A percentile compares a stretch with the other conserved stretches of the same genome.
Evolutionary conservation across 2,888 invertebrate genomes (phyloP).

Genomic region (Dryocosmus kuriphilus): DNA sequence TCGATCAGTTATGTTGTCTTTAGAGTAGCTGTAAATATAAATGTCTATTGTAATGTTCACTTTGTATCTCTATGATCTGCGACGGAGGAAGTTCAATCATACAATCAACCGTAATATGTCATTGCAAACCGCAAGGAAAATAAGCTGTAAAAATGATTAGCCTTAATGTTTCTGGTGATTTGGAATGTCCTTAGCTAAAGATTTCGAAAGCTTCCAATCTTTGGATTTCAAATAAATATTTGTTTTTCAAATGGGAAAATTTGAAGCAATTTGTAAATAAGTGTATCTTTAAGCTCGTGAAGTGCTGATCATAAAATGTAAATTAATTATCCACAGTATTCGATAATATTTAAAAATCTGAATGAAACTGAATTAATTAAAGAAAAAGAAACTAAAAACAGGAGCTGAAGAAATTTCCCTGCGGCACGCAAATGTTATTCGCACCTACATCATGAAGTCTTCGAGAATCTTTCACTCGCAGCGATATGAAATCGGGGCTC

Average conservation of each 20-base stretch:
- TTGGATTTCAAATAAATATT: neutral
- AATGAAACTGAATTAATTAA: neutral
- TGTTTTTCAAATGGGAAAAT: neutral
- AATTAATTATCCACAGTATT: neutral
- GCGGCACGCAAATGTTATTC: neutral
- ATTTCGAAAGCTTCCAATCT: neutral
- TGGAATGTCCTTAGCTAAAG: neutral
- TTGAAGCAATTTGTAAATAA: too few species aligned
- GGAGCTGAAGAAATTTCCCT: neutral
- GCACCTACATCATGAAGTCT: neutral
- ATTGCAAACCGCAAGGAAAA: neutral
- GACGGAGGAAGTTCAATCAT: conserved; percentile 1
- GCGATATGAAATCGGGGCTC: conserved; percentile 2
- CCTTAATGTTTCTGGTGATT: neutral
- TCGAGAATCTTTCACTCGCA: conserved; percentile 2
- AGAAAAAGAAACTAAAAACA: neutral
- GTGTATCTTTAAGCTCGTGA: neutral
- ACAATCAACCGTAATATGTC: neutral
- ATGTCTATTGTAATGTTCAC: neutral
- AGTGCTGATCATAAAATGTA: too few species aligned
- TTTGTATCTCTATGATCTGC: neutral
- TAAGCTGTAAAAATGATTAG: neutral
- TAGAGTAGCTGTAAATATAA: neutral
- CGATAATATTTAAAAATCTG: neutral
- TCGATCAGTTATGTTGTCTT: too few species aligned